Evolutionary conservation across 2,797 vertebrate genomes (phyloP), one percentile per base, ranked within the genome.

Genomic region (Tadarida brasiliensis): DNA sequence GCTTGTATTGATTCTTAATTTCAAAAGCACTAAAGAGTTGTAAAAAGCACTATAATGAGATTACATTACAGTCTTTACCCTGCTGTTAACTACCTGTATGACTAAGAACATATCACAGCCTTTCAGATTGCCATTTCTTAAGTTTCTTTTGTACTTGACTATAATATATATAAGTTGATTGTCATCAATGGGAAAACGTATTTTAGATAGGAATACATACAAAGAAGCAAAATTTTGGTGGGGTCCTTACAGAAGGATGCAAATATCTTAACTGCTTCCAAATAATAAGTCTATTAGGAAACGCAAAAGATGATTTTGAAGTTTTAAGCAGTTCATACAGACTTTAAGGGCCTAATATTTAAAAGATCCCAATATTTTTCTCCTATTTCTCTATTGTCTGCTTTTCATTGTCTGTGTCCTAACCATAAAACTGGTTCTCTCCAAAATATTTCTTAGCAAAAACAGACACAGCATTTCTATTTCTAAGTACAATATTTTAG

Each of bases 121-220:
- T 76, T 95, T 89, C 63, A 80, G 57, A 82, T 80, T 91, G 86
- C 56, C 28, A 68, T 89, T 95, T 84, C 70, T 90, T 28, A 87
- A 81, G 28, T 74, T 92, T 95, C 57, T 78, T 93, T 93, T 95
- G 70, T 87, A 83, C n/a, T 77, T 91, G 47, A 96, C 17, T 85
- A 82, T n/a, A n/a, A n/a, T n/a, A n/a, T 85, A 71, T 90, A 39
- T 44, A 11, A 30, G 39, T 82, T 86, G 70, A 77, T 87, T 28
- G 7, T 26, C 16, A 78, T 35, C 68, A 54, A 28, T 49, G 51
- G 54, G 8, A 96, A 94, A 74, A 89, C 63, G 19, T 82, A 74
- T 90, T 94, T 94, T 76, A 70, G 91, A 88, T 16, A 84, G 39
- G 22, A 91, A 87, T 87, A 80, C 30, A 84, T 5, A 92, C 11